A percentile compares a stretch with the other conserved stretches of the same genome.
Evolutionary conservation across 1,140 invertebrate species (phyloP).

Genomic region (Macrobrachium rosenbergii): DNA sequence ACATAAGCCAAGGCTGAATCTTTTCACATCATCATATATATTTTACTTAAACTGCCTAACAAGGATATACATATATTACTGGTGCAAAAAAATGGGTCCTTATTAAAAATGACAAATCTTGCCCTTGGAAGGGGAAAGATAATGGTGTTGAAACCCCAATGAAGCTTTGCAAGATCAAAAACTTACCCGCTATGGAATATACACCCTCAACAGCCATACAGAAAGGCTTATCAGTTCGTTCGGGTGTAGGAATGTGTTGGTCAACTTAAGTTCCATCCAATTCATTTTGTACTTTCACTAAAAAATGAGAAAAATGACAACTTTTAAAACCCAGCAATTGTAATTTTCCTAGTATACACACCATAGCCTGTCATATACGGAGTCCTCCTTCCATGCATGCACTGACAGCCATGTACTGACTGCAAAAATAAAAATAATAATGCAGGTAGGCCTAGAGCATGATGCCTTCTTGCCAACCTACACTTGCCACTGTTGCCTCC

Average conservation of each 20-base stretch:
- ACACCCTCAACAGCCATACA: slow-evolving; percentile 92
- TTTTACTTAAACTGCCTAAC: too few species aligned
- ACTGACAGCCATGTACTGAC: too few species aligned
- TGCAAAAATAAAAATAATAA: too few species aligned
- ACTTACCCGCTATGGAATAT: slow-evolving; percentile 87
- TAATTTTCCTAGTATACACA: too few species aligned
- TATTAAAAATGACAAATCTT: too few species aligned
- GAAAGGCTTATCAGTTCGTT: slow-evolving; percentile 92
- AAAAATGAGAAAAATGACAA: slow-evolving; percentile 69
- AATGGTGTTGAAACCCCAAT: not conserved
- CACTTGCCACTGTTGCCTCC: too few species aligned
- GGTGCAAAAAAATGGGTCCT: too few species aligned
- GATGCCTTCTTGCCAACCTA: too few species aligned
- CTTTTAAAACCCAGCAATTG: not conserved
- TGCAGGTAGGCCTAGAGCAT: too few species aligned
- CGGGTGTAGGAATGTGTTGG: slow-evolving; percentile 87
- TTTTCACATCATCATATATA: not conserved
- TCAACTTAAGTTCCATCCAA: slow-evolving; percentile 93
- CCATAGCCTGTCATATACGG: too few species aligned
- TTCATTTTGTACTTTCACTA: slow-evolving; percentile 77
- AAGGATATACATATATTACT: too few species aligned
- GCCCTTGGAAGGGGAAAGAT: not conserved
- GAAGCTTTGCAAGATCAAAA: not conserved
- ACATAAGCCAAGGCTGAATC: slow-evolving; percentile 3
- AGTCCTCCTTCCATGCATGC: too few species aligned